These are phyloP conservation scores for Pristionchus exspectatus DNA, from an alignment of 2,888 invertebrate genomes.

Conservation along the genomic window DNA sequence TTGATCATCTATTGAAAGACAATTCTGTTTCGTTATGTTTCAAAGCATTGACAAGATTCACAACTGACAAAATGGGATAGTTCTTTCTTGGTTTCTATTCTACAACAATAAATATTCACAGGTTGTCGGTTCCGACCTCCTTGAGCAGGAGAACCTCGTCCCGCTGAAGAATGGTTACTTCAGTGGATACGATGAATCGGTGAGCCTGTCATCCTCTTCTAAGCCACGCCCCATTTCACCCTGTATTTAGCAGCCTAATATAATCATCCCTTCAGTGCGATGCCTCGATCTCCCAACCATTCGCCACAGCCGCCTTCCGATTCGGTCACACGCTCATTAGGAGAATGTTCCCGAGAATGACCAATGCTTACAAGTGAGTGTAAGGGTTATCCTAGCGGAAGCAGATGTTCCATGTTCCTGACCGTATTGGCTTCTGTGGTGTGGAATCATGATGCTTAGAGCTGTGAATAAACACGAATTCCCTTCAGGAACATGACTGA, in stretches of 20 bases:
- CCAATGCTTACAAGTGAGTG: conserved; percentile 68
- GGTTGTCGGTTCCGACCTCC: conserved; percentile 42
- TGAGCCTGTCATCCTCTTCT: background rate
- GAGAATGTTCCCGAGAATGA: conserved; percentile 85
- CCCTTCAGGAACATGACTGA: conserved; percentile 69
- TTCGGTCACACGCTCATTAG: conserved; percentile 86
- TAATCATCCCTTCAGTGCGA: conserved; percentile 81
- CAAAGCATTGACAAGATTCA: background rate
- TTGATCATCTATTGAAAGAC: background rate
- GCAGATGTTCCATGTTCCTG: background rate
- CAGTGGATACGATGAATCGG: conserved; percentile 59
- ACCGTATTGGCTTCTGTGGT: background rate
- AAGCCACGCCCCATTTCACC: background rate
- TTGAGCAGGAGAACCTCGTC: conserved; percentile 87
- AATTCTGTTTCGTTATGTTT: too few species aligned
- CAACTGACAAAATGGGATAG: background rate
- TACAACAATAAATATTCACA: background rate
- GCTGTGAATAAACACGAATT: too few species aligned
- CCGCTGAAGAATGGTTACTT: conserved; percentile 83
- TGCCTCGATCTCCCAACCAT: conserved; percentile 89
- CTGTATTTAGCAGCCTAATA: background rate
- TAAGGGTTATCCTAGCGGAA: background rate
- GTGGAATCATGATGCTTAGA: too few species aligned
- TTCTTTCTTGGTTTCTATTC: background rate
- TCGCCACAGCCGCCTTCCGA: conserved; percentile 87